These are phyloP conservation scores for Ophioninae sp. DNA, from an alignment of 2,888 invertebrate genomes.

Conservation along the genomic window DNA sequence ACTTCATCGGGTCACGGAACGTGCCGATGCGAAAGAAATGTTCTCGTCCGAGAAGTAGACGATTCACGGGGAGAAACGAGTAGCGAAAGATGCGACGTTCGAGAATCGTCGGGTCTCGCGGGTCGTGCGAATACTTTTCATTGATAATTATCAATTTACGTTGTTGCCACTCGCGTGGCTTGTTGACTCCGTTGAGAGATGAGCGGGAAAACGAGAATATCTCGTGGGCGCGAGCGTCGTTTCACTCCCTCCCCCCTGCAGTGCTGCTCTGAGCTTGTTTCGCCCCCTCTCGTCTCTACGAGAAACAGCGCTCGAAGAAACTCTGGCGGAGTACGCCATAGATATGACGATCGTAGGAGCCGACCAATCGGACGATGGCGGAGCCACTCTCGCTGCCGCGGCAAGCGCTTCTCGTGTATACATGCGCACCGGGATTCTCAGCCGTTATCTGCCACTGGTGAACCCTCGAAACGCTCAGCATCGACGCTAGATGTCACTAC, in stretches of 20 bases:
- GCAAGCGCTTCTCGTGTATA: background rate
- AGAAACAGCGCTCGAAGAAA: conserved; percentile 54
- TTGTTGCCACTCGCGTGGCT: conserved; percentile 66
- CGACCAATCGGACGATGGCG: conserved; percentile 64
- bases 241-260: background rate
- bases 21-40: background rate
- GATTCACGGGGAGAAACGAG: background rate
- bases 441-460: conserved; percentile 33
- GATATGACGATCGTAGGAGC: conserved; percentile 58
- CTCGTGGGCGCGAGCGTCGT: conserved; percentile 44
- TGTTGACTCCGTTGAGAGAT: conserved; percentile 56
- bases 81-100: background rate
- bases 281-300: conserved; percentile 8
- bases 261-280: conserved; percentile 11
- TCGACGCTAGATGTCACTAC: conserved; percentile 59
- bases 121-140: conserved; percentile 57
- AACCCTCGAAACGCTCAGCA: conserved; percentile 30
- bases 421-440: background rate
- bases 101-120: conserved; percentile 10
- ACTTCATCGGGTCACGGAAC: background rate
- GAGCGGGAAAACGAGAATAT: conserved; percentile 64
- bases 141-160: conserved; percentile 74
- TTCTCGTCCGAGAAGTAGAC: background rate
- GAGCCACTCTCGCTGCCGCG: background rate
- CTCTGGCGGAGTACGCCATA: conserved; percentile 70